These are phyloP conservation scores for Tylochromis polylepis DNA, from an alignment of 2,113 vertebrate genomes.

Conservation along the genomic window DNA sequence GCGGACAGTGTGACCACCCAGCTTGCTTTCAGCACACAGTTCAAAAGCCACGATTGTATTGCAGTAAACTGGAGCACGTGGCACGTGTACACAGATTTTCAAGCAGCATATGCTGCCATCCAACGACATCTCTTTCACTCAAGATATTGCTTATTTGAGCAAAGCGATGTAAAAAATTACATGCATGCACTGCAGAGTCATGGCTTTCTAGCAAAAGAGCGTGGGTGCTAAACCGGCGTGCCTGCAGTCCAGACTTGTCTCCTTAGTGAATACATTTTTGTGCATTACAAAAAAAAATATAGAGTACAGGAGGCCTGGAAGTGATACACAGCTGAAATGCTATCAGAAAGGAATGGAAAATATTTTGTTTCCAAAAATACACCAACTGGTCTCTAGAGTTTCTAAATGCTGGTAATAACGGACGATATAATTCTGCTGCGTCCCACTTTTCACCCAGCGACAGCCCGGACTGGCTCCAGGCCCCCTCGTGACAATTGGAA, in stretches of 20 bases:
- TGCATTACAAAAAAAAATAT: neutral
- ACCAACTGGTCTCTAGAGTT: neutral
- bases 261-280: neutral
- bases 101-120: neutral
- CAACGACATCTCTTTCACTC: fast-evolving
- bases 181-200: neutral
- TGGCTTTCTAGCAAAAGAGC: neutral
- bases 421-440: neutral
- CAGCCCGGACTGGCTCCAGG: fast-evolving
- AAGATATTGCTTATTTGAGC: neutral
- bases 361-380: neutral
- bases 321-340: neutral
- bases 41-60: neutral
- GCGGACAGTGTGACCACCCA: neutral
- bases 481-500: neutral
- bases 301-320: neutral
- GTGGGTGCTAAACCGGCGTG: neutral
- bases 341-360: neutral
- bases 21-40: neutral
- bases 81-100: neutral
- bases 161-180: neutral
- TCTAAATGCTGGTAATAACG: neutral
- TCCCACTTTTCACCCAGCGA: neutral
- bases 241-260: neutral
- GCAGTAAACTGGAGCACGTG: neutral